Base-by-base conservation (phyloP, 2,888 invertebrate species). In the Chloroclysta siterata region DNA sequence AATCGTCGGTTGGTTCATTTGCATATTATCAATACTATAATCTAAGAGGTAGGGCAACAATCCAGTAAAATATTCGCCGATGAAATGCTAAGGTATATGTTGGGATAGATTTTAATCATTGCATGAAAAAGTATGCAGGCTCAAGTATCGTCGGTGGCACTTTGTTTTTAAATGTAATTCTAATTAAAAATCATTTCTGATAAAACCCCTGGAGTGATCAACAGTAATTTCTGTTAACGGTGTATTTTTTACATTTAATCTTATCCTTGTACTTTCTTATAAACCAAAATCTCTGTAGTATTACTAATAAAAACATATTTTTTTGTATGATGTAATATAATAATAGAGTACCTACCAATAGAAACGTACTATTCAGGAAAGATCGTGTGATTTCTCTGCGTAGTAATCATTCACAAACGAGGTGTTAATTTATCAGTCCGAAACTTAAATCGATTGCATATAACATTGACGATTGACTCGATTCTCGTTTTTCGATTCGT, bases 21-120 rank as follows among this genome's bases (percentile, higher is more conserved):
- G 85, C 89, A 90, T 91, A 84, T 90, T 90, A 90, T 90, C 90
- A 84, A 82, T 76, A 73, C 80, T 77, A 82, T 82, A 84, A 91
- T 90, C 90, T 85, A 78, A 85, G 83, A 78, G 82, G 88, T 83
- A 88, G 83, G 83, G 81, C 84, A 81, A 82, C 82, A 85, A 86
- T 87, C 84, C 85, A 80, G 83, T 86, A 84, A 90, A 88, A 87
- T 90, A 90, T 90, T 87, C 74, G 81, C 84, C 82, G 85, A 84
- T 85, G 89, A 89, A 85, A 89, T 77, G 81, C 78, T 81, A 81
- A 85, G 85, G 80, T 83, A 82, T 82, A 82, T 82, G 80, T 77
- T 77, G 76, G 63, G 68, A 74, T 75, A 79, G 81, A 81, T 81
- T 65, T 59, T 72, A 75, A 80, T 81, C 69, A 64, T 39, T 54